phyloP scores from a whole-genome alignment of 2,888 invertebrate species.

The Tiliacea aurago region DNA sequence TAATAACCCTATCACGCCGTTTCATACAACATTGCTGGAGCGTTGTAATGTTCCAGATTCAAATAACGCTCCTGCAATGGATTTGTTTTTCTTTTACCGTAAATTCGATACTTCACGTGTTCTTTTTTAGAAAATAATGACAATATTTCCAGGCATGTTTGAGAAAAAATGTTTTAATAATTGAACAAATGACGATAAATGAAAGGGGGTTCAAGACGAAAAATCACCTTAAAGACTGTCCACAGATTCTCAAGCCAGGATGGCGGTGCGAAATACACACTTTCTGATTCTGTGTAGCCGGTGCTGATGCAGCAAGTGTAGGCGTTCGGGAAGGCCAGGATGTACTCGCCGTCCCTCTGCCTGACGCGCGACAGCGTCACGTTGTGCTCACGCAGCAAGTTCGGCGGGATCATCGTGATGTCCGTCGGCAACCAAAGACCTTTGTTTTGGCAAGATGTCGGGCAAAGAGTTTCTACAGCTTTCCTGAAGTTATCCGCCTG shows the following conservation, averaged over 20 bases:
- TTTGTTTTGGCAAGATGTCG: slow-evolving; percentile 95
- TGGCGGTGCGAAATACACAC: slow-evolving; percentile 96
- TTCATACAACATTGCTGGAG: no score
- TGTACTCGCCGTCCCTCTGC: slow-evolving; percentile 96
- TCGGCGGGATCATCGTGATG: slow-evolving; percentile 97
- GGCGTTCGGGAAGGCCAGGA: slow-evolving; percentile 96
- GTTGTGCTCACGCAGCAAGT: slow-evolving; percentile 93
- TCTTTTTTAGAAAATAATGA: no score
- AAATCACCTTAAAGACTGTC: slow-evolving; percentile 92
- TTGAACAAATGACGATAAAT: no score
- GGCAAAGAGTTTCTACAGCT: slow-evolving; percentile 94
- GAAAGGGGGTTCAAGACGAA: slow-evolving; percentile 5
- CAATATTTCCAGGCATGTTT: no score
- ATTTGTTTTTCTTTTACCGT: no score
- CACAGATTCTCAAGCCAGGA: slow-evolving; percentile 94
- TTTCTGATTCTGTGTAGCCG: slow-evolving; percentile 97
- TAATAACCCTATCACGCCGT: no score
- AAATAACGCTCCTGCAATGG: no score
- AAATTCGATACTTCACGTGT: no score
- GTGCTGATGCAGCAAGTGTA: slow-evolving; percentile 97
- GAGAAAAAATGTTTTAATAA: neutral
- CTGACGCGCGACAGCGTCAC: slow-evolving; percentile 95
- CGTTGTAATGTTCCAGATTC: no score
- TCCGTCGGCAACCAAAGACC: slow-evolving; percentile 97
- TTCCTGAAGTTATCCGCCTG: slow-evolving; percentile 94